Evolutionary conservation across 2,113 vertebrate species (phyloP).

Genomic region (Mionectes macconnelli): DNA sequence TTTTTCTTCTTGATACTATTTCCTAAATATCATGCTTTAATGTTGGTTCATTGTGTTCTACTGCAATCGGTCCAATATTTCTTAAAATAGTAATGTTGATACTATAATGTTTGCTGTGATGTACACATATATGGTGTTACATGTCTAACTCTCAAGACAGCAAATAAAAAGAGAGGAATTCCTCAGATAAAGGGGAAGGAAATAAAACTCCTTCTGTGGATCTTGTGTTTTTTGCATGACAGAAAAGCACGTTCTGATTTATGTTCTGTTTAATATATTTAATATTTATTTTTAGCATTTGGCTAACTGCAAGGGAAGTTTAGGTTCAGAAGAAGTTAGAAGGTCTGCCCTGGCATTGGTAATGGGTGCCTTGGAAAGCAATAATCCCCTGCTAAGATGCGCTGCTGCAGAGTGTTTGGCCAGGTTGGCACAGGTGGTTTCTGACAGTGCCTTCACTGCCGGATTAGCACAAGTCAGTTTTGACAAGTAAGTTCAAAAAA

Average conservation of each 20-base stretch:
- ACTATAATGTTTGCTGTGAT: background rate
- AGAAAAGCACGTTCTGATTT: background rate
- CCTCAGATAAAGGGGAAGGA: background rate
- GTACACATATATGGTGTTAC: background rate
- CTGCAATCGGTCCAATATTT: background rate
- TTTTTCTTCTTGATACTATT: background rate
- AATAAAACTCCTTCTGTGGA: background rate
- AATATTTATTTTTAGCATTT: constrained; percentile 69
- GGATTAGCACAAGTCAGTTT: constrained; percentile 88
- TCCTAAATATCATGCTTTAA: background rate
- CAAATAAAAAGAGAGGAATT: background rate
- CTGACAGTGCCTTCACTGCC: constrained; percentile 83
- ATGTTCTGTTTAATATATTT: background rate
- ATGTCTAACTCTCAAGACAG: background rate
- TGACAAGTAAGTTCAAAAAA: constrained; percentile 83
- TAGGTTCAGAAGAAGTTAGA: constrained; percentile 84
- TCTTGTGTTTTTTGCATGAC: background rate
- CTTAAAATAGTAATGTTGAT: background rate
- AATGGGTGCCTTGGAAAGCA: constrained; percentile 85
- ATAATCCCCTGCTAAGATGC: constrained; percentile 82
- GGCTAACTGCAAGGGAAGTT: constrained; percentile 69
- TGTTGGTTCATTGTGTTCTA: background rate
- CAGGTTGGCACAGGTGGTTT: constrained; percentile 84
- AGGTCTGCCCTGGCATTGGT: constrained; percentile 78
- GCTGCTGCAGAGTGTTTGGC: constrained; percentile 87